Percentiles rank a stretch among this genome's conserved stretches.
Evolutionary conservation across 1,140 invertebrate species (phyloP).

Genomic region (Formica selysi): DNA sequence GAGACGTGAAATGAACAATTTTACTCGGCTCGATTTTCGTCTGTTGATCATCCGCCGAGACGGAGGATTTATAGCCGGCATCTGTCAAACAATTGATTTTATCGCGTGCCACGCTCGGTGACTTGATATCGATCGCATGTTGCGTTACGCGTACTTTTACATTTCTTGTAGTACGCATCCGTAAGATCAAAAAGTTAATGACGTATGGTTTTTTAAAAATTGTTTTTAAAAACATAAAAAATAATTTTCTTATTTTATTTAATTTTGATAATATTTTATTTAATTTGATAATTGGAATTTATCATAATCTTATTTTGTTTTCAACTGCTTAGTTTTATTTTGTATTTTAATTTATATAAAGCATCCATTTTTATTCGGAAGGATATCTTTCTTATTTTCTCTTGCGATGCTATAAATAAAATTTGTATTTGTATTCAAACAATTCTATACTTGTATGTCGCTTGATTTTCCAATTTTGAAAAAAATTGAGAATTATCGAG

Average conservation of each 20-base stretch:
- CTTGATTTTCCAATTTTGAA: neutral
- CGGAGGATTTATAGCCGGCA: neutral
- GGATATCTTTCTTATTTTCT: neutral
- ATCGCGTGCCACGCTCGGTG: neutral
- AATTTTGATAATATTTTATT: no score
- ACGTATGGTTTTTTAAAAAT: no score
- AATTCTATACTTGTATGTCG: no score
- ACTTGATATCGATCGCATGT: neutral
- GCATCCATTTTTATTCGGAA: neutral
- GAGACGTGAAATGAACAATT: no score
- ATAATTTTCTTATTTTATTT: no score
- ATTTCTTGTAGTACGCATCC: no score
- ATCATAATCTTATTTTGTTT: no score
- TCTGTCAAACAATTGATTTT: neutral
- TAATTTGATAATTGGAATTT: no score
- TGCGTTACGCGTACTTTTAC: neutral
- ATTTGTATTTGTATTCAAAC: neutral
- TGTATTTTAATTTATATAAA: neutral
- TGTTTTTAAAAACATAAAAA: no score
- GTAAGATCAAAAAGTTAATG: no score
- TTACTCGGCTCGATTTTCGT: constrained; percentile 9
- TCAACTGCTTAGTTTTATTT: neutral
- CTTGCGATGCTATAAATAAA: neutral
- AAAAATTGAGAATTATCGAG: neutral
- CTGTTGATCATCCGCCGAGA: constrained; percentile 8